Conservation (phyloP, 2,113 vertebrate genomes). For the Oenanthe melanoleuca region DNA sequence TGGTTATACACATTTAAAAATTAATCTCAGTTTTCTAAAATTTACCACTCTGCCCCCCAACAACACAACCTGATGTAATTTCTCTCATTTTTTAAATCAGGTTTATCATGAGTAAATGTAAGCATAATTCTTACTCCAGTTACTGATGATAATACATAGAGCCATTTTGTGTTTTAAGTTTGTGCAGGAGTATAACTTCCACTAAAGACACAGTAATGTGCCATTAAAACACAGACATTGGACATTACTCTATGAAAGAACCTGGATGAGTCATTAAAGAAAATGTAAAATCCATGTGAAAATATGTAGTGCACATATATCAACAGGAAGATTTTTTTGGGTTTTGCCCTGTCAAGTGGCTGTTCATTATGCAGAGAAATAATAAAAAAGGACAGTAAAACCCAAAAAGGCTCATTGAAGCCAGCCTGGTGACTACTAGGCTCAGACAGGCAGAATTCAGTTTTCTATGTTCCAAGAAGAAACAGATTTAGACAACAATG, state of each 20-base stretch:
- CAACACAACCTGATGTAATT: not conserved
- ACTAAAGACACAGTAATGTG: not conserved
- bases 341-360: not conserved
- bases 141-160: not conserved
- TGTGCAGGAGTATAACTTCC: not conserved
- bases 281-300: not conserved
- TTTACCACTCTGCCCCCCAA: not conserved
- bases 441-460: not conserved
- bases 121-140: not conserved
- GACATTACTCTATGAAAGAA: not conserved
- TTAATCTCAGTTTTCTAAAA: conserved; percentile 21
- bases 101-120: not conserved
- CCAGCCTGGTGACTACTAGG: not conserved
- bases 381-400: not conserved
- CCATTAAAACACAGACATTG: not conserved
- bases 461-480: not conserved
- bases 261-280: not conserved
- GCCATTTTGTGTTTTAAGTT: not conserved
- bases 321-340: not conserved
- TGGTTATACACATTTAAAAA: not conserved
- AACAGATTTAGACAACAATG: not conserved
- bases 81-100: not conserved
- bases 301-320: not conserved
- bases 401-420: not conserved
- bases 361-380: not conserved